phyloP scores from a whole-genome alignment of 2,797 vertebrate species.

The Eleutherodactylus coqui region DNA sequence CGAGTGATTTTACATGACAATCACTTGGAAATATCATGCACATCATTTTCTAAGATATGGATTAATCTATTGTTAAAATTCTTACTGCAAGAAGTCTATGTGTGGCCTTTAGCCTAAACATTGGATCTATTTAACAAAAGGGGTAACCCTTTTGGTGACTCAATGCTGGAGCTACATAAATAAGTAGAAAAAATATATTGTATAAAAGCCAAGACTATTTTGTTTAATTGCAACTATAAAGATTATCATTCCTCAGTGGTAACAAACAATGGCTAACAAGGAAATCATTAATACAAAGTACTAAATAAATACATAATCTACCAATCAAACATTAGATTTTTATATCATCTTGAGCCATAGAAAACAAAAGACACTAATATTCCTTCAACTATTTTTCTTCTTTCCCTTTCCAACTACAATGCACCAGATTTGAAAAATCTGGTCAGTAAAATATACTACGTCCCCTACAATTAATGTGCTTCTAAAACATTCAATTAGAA shows the following conservation, averaged over 20 bases:
- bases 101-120: too few relatives aligned
- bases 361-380: slow-evolving; percentile 9
- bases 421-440: slow-evolving; percentile 52
- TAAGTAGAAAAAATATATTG: not conserved
- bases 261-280: not conserved
- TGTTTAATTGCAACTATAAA: not conserved
- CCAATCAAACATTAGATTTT: slow-evolving; percentile 6
- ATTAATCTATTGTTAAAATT: too few relatives aligned
- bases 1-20: too few relatives aligned
- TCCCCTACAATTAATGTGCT: slow-evolving; percentile 41
- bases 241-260: not conserved
- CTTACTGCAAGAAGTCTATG: too few relatives aligned
- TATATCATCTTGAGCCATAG: slow-evolving; percentile 7
- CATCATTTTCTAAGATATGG: too few relatives aligned
- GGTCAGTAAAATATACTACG: slow-evolving; percentile 45
- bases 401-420: slow-evolving; percentile 12
- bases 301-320: not conserved
- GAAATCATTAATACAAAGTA: not conserved
- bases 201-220: not conserved
- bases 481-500: slow-evolving; percentile 55
- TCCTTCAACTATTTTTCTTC: not conserved
- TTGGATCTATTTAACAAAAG: too few relatives aligned
- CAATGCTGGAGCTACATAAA: not conserved
- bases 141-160: not conserved
- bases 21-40: too few relatives aligned